Evolutionary conservation across 2,888 invertebrate species (phyloP), one percentile per base, ranked within the genome.

Genomic region (Poecilus cupreus): DNA sequence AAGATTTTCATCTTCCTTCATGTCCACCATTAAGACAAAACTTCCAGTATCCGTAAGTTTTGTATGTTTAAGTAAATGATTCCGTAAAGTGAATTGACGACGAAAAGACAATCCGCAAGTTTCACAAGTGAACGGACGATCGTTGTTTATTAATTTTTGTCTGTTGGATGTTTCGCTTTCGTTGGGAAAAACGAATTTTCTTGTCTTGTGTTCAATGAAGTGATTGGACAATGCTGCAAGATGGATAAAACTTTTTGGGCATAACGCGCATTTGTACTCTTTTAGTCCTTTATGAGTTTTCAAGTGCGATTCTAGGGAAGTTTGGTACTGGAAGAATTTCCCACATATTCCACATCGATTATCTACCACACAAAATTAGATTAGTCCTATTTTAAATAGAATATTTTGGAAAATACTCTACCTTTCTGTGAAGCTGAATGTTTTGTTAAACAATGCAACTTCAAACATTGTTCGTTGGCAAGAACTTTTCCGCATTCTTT

Each of bases 61-160:
- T 0, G 87, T 85, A 85, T 90, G 89, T 43, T 88, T 88, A 1
- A 89, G 83, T 0, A 88, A 87, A 80, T 89, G 90, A 85, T 88
- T 89, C 11, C 89, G 88, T 88, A 89, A 88, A 0, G 89, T 88
- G 11, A 89, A 89, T 1, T 88, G 88, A 24, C 90, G 89, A 20
- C 88, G 82, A 83, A 90, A 89, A 2, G 88, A 85, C 11, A 89
- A 85, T 2, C 89, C 89, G 82, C 90, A 90, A n/a, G 89, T 86
- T 68, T 90, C 89, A 79, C 90, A 90, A 0, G 88, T 88, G 83
- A 86, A 89, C 0, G 89, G 89, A 5, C 89, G 84, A 39, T 89
- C 89, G 4, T 6, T 18, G 5, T 68, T 13, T 37, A 16, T 18
- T 10, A 37, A 32, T 18, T 0, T 13, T n/a, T 32, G 26, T 22